Evolutionary conservation across 2,113 vertebrate species (phyloP).

Genomic region (Nothocercus nigrocapillus): DNA sequence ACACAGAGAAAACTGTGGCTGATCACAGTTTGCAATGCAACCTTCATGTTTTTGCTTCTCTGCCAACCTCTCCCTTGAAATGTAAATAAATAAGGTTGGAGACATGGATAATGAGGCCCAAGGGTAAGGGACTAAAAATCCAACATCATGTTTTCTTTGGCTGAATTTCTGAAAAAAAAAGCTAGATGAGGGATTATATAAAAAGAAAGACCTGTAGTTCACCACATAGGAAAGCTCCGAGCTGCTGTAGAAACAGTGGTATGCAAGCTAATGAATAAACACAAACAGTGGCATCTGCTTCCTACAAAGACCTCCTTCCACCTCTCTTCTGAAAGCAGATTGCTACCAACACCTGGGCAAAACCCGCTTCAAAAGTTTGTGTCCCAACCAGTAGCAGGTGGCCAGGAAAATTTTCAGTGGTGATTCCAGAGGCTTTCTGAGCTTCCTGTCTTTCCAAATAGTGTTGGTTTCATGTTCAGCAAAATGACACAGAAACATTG

Average conservation of each 20-base stretch:
- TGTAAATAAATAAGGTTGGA: constrained; percentile 68
- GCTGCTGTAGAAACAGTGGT: background rate
- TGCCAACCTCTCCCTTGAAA: constrained; percentile 65
- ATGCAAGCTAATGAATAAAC: constrained; percentile 13
- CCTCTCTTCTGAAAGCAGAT: background rate
- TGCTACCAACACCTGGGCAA: background rate
- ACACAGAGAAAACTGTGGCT: background rate
- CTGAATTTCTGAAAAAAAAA: background rate
- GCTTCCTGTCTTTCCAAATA: background rate
- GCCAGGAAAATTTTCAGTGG: background rate
- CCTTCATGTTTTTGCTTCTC: constrained; percentile 37
- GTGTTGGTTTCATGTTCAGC: background rate
- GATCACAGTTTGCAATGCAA: constrained; percentile 10
- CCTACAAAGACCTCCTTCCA: background rate
- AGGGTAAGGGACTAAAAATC: constrained; percentile 46
- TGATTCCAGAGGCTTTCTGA: background rate
- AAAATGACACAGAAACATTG: background rate
- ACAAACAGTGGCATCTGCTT: background rate
- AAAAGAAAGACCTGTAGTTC: constrained; percentile 25
- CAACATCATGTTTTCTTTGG: constrained; percentile 37
- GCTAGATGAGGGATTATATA: background rate
- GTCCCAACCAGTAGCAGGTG: background rate
- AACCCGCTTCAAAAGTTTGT: background rate
- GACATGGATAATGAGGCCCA: constrained; percentile 61
- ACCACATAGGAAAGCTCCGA: background rate